Evolutionary conservation across 64 coral and sea anemone species (phyloP).

Genomic region (Montipora cactus): DNA sequence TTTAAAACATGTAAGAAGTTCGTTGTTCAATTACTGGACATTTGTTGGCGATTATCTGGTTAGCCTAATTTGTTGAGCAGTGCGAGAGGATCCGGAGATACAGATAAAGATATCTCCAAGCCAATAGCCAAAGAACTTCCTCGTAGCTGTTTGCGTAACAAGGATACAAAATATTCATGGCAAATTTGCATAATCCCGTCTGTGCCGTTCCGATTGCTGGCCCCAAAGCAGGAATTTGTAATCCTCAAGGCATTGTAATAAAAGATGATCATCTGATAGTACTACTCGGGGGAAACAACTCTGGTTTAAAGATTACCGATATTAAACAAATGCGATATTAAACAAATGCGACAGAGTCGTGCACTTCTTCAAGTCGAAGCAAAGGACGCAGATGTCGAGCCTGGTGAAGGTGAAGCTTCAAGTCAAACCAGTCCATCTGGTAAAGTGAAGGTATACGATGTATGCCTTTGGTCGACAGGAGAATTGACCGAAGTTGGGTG

Average conservation of each 20-base stretch:
- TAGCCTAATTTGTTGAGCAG: conserved; percentile 30
- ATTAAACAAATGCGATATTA: conserved; percentile 17
- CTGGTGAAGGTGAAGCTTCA: conserved; percentile 3
- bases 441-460: conserved; percentile 59
- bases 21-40: conserved; percentile 54
- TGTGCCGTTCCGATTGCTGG: conserved; percentile 37
- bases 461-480: not conserved
- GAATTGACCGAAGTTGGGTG: not conserved
- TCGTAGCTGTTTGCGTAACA: conserved; percentile 26
- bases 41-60: not conserved
- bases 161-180: conserved; percentile 65
- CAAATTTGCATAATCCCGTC: conserved; percentile 64
- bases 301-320: conserved; percentile 35
- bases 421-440: not conserved
- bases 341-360: conserved; percentile 5
- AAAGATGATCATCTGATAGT: conserved; percentile 33
- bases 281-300: not conserved
- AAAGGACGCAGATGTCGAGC: not conserved
- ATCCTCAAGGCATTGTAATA: conserved; percentile 33
- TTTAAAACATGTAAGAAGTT: conserved; percentile 52
- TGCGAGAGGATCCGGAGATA: conserved; percentile 5
- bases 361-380: conserved; percentile 40
- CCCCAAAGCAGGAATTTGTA: conserved; percentile 35
- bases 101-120: conserved; percentile 15
- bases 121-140: conserved; percentile 47